Conservation (phyloP, 2,888 invertebrate genomes). For the Globia sparganii region DNA sequence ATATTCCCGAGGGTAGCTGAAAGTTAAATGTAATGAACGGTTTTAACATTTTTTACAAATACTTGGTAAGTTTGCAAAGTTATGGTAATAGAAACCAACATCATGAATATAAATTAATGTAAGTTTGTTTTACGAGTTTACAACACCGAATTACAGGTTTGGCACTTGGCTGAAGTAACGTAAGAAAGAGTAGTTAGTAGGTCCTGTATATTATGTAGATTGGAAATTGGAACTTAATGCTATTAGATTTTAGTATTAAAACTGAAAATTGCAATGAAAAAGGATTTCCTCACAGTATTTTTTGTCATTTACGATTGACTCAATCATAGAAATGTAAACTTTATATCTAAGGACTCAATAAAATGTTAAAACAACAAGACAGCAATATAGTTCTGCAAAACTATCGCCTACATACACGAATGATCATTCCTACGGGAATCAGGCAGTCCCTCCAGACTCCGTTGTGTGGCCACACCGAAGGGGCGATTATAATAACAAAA, state of each 20-base stretch:
- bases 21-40: constrained; percentile 31
- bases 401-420: background rate
- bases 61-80: background rate
- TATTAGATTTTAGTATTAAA: no score
- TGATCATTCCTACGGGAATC: background rate
- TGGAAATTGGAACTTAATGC: no score
- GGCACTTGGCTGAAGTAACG: constrained; percentile 7
- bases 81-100: background rate
- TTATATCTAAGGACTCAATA: no score
- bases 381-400: no score
- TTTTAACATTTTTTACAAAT: constrained; percentile 34
- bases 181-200: background rate
- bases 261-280: no score
- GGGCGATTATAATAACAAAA: constrained; percentile 71
- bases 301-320: no score
- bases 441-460: constrained; percentile 27
- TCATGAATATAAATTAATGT: background rate
- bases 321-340: no score
- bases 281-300: no score
- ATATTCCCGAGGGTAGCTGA: constrained; percentile 31
- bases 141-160: background rate
- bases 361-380: background rate
- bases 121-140: background rate
- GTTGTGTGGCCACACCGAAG: constrained; percentile 55
- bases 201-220: background rate